Percentiles rank a stretch among this genome's conserved stretches.
phyloP scores from a whole-genome alignment of 1,140 invertebrate genomes.

The Meloidogyne exigua region DNA sequence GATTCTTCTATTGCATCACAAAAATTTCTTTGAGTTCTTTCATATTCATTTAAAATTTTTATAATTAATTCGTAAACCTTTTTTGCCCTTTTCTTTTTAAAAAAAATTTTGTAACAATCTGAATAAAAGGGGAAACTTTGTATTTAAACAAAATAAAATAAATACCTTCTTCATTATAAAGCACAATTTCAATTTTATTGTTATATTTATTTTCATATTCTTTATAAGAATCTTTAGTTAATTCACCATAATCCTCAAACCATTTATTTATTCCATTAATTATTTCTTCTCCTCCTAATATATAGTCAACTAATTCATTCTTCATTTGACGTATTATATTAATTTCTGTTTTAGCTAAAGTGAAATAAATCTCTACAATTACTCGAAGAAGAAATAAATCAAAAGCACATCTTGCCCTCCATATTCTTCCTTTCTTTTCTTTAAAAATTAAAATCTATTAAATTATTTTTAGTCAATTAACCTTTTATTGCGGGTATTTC shows the following conservation, averaged over 20 bases:
- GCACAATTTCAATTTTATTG: neutral
- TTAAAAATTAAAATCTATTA: neutral
- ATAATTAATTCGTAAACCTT: neutral
- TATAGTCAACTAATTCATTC: no score
- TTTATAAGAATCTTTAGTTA: neutral
- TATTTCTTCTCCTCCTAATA: neutral
- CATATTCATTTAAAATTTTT: neutral
- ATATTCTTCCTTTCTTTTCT: neutral
- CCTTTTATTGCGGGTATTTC: no score
- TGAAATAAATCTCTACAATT: neutral
- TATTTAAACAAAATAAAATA: no score
- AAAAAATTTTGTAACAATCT: neutral
- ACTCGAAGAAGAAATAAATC: neutral
- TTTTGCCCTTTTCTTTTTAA: neutral
- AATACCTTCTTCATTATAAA: neutral
- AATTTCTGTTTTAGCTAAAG: neutral
- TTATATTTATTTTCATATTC: neutral
- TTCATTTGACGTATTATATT: neutral
- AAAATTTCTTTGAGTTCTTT: no score
- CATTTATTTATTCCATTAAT: neutral
- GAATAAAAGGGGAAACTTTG: neutral
- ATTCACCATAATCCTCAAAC: neutral
- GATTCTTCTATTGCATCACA: neutral
- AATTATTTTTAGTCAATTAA: no score
- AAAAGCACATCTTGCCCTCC: neutral